Conservation (phyloP, 2,113 vertebrate genomes). For the Engraulis encrasicolus region DNA sequence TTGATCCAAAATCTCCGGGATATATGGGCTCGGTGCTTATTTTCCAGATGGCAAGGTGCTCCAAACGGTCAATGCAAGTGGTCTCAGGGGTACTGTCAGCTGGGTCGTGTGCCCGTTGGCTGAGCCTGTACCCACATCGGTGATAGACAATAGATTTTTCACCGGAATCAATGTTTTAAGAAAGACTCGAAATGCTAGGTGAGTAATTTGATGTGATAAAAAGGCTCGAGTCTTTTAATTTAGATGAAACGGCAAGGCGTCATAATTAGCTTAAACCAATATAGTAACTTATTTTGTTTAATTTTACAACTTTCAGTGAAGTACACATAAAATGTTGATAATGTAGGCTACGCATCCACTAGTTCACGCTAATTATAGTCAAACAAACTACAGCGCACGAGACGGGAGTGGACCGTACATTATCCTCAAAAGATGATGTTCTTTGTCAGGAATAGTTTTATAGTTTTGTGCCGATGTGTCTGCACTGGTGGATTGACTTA, state of each 20-base stretch:
- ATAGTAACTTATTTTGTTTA: not conserved
- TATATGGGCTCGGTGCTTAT: not conserved
- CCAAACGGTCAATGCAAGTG: not conserved
- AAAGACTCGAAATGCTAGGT: not conserved
- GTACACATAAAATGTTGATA: not conserved
- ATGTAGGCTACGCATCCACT: not conserved
- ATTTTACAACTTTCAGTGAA: not conserved
- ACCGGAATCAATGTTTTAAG: not conserved
- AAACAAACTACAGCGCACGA: not conserved
- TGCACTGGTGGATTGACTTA: not conserved
- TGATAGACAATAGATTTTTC: constrained; percentile 51
- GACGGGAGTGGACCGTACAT: constrained; percentile 5
- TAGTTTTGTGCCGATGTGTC: not conserved
- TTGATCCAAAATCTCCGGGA: constrained; percentile 31
- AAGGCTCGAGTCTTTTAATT: not conserved
- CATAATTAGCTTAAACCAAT: not conserved
- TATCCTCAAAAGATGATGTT: constrained; percentile 19
- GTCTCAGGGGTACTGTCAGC: constrained; percentile 56
- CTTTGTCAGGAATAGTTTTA: constrained; percentile 17
- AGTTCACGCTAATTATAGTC: not conserved
- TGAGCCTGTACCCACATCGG: constrained; percentile 65
- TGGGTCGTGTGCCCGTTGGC: constrained; percentile 63
- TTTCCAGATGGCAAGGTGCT: constrained; percentile 8
- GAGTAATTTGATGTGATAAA: not conserved
- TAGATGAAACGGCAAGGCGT: not conserved